Conservation (phyloP, 2,113 vertebrate genomes). For the Arothron firmamentum region DNA sequence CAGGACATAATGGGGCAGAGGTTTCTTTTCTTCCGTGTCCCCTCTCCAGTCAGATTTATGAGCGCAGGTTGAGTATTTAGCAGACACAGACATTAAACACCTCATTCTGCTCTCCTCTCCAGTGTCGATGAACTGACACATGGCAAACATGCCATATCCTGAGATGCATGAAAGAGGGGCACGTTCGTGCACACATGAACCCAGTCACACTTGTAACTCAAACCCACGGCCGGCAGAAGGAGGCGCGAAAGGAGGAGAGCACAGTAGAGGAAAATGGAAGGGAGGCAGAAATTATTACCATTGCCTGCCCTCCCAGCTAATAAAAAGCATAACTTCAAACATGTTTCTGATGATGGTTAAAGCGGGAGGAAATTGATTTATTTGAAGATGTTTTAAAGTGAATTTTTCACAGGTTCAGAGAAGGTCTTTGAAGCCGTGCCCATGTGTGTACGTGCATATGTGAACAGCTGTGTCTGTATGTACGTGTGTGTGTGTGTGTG, state of each 20-base stretch:
- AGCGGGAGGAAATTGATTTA: conserved; percentile 74
- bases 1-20: neutral
- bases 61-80: neutral
- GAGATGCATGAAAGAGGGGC: conserved; percentile 11
- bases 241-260: conserved; percentile 48
- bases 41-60: neutral
- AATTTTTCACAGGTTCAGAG: conserved; percentile 72
- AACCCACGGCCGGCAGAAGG: conserved; percentile 63
- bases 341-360: conserved; percentile 75
- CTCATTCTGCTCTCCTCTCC: conserved; percentile 2
- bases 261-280: conserved; percentile 45
- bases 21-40: neutral
- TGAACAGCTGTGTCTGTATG: conserved; percentile 30
- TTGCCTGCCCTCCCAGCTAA: conserved; percentile 57
- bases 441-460: conserved; percentile 21
- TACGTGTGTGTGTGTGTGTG: conserved; percentile 34
- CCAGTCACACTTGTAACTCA: conserved; percentile 62
- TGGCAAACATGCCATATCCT: conserved; percentile 18
- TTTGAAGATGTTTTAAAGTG: conserved; percentile 75
- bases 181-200: conserved; percentile 44
- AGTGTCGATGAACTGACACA: conserved; percentile 18
- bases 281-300: conserved; percentile 61
- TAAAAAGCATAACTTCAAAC: conserved; percentile 74
- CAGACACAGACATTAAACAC: conserved; percentile 41
- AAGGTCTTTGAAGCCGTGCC: conserved; percentile 68